These are phyloP conservation scores for Narcine bancroftii DNA, from an alignment of 2,113 vertebrate species.

Conservation along the genomic window DNA sequence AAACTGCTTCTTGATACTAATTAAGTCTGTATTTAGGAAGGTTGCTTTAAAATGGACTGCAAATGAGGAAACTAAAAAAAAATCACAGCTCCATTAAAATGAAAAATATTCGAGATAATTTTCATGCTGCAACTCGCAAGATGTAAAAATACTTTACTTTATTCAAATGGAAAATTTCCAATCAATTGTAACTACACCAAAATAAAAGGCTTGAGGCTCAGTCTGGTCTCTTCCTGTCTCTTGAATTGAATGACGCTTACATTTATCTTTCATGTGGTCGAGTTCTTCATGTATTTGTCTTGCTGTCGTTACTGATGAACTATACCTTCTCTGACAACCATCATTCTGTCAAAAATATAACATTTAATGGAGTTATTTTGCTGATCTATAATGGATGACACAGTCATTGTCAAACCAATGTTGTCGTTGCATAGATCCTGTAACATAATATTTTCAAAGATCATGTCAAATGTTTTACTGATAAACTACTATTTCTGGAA, in stretches of 20 bases:
- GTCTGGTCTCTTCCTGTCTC: neutral
- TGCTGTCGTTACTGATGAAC: neutral
- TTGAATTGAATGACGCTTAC: neutral
- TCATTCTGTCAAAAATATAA: neutral
- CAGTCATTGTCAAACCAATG: neutral
- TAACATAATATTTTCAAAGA: neutral
- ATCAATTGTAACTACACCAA: neutral
- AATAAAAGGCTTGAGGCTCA: neutral
- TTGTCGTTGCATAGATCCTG: too few relatives aligned
- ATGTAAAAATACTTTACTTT: neutral
- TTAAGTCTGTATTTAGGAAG: neutral
- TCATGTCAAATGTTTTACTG: neutral
- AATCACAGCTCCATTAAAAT: neutral
- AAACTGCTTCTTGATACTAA: neutral
- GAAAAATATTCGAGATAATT: neutral
- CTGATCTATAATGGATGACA: neutral
- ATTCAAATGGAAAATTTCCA: neutral
- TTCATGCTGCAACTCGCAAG: neutral
- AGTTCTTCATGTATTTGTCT: neutral
- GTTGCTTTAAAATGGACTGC: too few relatives aligned
- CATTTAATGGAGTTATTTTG: neutral
- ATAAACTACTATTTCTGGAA: neutral
- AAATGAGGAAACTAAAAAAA: neutral
- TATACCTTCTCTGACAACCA: neutral
- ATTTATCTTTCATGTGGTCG: neutral